Base-by-base conservation (phyloP, 2,113 vertebrate genomes). In the Hemicordylus capensis region DNA sequence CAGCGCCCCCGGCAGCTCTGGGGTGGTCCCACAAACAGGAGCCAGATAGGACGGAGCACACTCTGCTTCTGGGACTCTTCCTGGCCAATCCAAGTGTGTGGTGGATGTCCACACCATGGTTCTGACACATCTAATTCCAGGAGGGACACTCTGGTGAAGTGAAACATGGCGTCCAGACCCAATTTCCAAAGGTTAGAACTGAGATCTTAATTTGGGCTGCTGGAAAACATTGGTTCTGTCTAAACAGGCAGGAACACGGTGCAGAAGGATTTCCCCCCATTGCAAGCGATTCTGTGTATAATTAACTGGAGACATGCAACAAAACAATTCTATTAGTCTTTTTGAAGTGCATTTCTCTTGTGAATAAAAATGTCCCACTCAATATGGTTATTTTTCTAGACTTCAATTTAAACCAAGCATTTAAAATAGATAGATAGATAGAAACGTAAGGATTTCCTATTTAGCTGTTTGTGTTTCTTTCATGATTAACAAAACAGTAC, bases 201-300 rank as follows among this genome's bases (percentile, higher is more conserved):
- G 72, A 91, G 64, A 58, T 44, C 69, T 91, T 91, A 31, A 90
- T 85, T 58, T 91, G 90, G 86, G 94, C 83, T 39, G 86, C 92
- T 91, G 85, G 79, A 86, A 89, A 85, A 95, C 84, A 69, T 83
- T 91, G 88, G 34, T 83, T 85, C 89, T 81, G 83, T 75, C 87
- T 76, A 94, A 90, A 86, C 88, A 86, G 90, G 92, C 77, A 83
- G 90, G 91, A 92, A 89, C 84, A 87, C 87, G 89, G 85, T 90
- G 90, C 93, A 93, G 93, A 94, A 93, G 88, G 90, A 86, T 92
- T 94, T 94, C 89, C 79, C 28, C 88, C 90, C 31, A 95, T 94
- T 92, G 94, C 94, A 93, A 95, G 93, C 39, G 81, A 91, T 95
- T 96, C 93, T 93, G 88, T 88, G 93, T 85, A 93, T 94, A 97